Evolutionary conservation across 2,888 invertebrate species (phyloP).

Genomic region (Leucania comma): DNA sequence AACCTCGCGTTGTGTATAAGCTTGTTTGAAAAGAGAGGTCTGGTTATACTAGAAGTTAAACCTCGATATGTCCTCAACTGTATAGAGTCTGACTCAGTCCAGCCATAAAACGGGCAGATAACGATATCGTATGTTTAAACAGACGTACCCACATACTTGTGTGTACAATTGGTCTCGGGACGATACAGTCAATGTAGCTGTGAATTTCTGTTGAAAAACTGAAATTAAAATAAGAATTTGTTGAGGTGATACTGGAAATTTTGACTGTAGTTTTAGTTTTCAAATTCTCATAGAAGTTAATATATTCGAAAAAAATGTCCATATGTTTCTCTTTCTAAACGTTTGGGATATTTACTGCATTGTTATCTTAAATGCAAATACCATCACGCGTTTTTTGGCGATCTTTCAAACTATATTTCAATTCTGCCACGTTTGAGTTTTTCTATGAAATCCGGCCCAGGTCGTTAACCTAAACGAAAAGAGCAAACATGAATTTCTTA

Average conservation of each 20-base stretch:
- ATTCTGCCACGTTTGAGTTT: background rate
- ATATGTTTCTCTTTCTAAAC: background rate
- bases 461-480: slow-evolving; percentile 28
- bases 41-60: slow-evolving; percentile 3
- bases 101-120: slow-evolving; percentile 76
- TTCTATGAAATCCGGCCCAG: slow-evolving; percentile 11
- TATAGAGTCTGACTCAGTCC: slow-evolving; percentile 72
- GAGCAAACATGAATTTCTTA: slow-evolving; percentile 38
- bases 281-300: background rate
- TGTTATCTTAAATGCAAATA: slow-evolving; percentile 4
- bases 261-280: background rate
- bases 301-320: background rate
- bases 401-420: slow-evolving; percentile 1
- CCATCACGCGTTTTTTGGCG: background rate
- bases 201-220: slow-evolving; percentile 40
- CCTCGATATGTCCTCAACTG: slow-evolving; percentile 51
- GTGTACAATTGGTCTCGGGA: slow-evolving; percentile 63
- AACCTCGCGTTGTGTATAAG: background rate
- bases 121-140: slow-evolving; percentile 76
- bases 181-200: slow-evolving; percentile 33
- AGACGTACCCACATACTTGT: slow-evolving; percentile 63
- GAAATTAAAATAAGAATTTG: slow-evolving; percentile 10
- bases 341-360: background rate
- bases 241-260: background rate
- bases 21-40: background rate